Conservation (phyloP, 1,140 invertebrate species). For the Drosophila prosaltans region DNA sequence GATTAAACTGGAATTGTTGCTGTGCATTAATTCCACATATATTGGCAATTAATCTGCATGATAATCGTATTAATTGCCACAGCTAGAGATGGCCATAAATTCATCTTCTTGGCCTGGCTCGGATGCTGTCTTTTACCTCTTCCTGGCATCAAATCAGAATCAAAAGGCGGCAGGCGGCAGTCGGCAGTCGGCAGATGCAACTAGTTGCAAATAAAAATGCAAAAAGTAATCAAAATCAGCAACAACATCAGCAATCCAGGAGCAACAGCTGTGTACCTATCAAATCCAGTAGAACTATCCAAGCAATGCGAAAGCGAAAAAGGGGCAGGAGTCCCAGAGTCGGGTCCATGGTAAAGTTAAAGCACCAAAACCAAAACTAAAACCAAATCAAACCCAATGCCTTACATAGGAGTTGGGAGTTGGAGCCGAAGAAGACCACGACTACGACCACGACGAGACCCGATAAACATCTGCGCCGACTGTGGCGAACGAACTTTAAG, state of each 20-base stretch:
- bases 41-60: slow-evolving; percentile 73
- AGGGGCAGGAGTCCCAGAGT: slow-evolving; percentile 30
- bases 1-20: not conserved
- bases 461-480: slow-evolving; percentile 55
- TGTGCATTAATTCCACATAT: slow-evolving; percentile 62
- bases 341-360: slow-evolving; percentile 15
- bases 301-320: slow-evolving; percentile 44
- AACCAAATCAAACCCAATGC: slow-evolving; percentile 67
- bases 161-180: slow-evolving; percentile 14
- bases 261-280: slow-evolving; percentile 19
- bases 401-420: slow-evolving; percentile 60
- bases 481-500: slow-evolving; percentile 49
- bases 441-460: not conserved
- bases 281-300: slow-evolving; percentile 10
- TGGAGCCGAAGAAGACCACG: slow-evolving; percentile 11
- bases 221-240: slow-evolving; percentile 53
- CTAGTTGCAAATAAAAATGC: slow-evolving; percentile 42
- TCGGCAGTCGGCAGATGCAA: slow-evolving; percentile 25
- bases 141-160: slow-evolving; percentile 30
- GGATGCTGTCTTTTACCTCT: slow-evolving; percentile 10
- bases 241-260: slow-evolving; percentile 16
- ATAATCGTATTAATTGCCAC: slow-evolving; percentile 72
- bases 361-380: slow-evolving; percentile 49
- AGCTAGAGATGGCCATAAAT: slow-evolving; percentile 44
- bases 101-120: slow-evolving; percentile 13